Evolutionary conservation across 1,140 invertebrate genomes (phyloP), one percentile per base, ranked within the genome.

Genomic region (Zaprionus ornatus): DNA sequence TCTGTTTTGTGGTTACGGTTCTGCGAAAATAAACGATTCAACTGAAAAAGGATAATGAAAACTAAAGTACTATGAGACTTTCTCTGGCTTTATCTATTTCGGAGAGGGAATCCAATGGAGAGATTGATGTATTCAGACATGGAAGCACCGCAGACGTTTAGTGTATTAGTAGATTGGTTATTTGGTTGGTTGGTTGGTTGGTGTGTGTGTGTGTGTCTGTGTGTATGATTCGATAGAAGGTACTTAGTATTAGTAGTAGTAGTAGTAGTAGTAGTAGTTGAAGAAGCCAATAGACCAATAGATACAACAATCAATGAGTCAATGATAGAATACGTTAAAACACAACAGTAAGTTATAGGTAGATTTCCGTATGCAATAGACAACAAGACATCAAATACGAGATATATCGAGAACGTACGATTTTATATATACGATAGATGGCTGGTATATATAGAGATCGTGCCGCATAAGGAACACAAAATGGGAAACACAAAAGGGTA

Each of bases 351-450:
- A 80, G 61, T 81, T 65, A 69, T 80, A 73, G 65, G 64, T 54
- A 79, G 85, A 71, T 76, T 73, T 81, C 60, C 55, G 60, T 70
- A 84, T 88, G 81, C 80, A 87, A 82, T 79, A 79, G 79, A 86
- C 79, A 86, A 79, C 79, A 86, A 80, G 73, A 87, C 84, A 88
- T 90, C 80, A 84, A 87, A 80, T 66, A 76, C 74, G 21, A 55
- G 21, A 17, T 6, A 45, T 55, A 79, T 57, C 60, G 61, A 60
- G 74, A 32, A 79, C 54, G 61, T 52, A 59, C 60, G 61, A 50
- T 50, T 48, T 57, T 50, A 65, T 80, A 80, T 66, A 80, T 74
- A 87, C 77, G 60, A 59, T 66, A 77, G 63, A 71, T 62, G 63
- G 37, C 68, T 83, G 65, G 67, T 82, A 86, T 74, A 83, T 77